Percentiles rank a stretch among this genome's conserved stretches.
phyloP scores from a whole-genome alignment of 2,113 vertebrate species.

The Enhydra lutris region DNA sequence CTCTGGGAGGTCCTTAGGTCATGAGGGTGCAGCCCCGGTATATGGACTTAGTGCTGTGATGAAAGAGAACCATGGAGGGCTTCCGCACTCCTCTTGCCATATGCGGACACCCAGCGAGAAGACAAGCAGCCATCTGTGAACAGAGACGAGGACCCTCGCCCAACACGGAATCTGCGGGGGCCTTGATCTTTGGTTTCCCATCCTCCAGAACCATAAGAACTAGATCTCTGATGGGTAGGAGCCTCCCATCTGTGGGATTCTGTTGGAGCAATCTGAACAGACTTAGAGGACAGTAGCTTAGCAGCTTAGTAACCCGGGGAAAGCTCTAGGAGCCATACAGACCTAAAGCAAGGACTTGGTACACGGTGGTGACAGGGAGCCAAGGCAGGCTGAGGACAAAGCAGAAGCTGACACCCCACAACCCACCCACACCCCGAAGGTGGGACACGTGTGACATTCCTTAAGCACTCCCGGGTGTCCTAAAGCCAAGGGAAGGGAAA shows the following conservation, averaged over 20 bases:
- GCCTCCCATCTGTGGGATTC: not conserved
- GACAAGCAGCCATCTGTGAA: not conserved
- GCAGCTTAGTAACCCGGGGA: no score
- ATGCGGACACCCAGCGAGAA: not conserved
- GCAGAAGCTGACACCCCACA: no score
- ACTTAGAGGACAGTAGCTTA: not conserved
- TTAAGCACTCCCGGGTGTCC: no score
- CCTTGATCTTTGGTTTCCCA: not conserved
- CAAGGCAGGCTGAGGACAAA: no score
- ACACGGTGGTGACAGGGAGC: no score
- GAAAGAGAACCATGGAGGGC: not conserved
- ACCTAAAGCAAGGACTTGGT: not conserved
- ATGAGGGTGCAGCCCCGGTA: not conserved
- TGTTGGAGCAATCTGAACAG: not conserved
- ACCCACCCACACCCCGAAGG: no score
- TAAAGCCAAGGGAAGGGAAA: no score
- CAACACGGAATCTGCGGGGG: accelerated
- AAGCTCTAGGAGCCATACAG: not conserved
- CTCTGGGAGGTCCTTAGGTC: not conserved
- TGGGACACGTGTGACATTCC: no score
- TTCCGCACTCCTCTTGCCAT: accelerated
- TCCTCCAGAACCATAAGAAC: not conserved
- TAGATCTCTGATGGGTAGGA: not conserved
- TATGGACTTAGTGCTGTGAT: no score
- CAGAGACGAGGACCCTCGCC: not conserved